Conservation (phyloP, 2,888 invertebrate species). For the Hermodice carunculata region DNA sequence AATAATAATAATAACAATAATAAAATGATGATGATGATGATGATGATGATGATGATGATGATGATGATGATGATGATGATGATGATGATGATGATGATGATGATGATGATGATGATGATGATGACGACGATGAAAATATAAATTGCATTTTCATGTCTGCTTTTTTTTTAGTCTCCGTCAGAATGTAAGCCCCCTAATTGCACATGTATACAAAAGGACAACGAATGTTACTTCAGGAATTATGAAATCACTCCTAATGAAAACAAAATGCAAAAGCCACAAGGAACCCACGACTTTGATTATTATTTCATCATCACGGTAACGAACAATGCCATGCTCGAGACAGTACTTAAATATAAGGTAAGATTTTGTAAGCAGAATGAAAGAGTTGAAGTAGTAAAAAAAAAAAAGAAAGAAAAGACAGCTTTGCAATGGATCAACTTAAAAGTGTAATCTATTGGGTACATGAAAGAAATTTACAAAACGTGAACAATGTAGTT, state of each 20-base stretch:
- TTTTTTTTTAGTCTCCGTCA: too few relatives aligned
- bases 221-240: background rate
- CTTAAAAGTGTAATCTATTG: too few relatives aligned
- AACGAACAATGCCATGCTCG: slow-evolving; percentile 2
- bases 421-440: too few relatives aligned
- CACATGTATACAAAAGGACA: background rate
- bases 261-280: background rate
- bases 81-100: slow-evolving; percentile 19
- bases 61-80: slow-evolving; percentile 11
- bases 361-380: too few relatives aligned
- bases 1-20: too few relatives aligned
- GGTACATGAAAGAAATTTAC: too few relatives aligned
- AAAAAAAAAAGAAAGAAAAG: too few relatives aligned
- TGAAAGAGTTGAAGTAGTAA: too few relatives aligned
- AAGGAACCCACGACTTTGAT: slow-evolving; percentile 10
- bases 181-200: background rate
- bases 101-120: slow-evolving; percentile 5
- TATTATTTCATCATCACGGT: background rate
- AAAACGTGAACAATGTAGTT: too few relatives aligned
- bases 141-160: too few relatives aligned
- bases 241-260: slow-evolving; percentile 1
- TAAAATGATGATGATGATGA: too few relatives aligned
- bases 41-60: too few relatives aligned
- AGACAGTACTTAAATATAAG: slow-evolving; percentile 1
- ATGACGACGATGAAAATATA: background rate